phyloP scores from a whole-genome alignment of 2,113 vertebrate species.

The Perca schrenkii region DNA sequence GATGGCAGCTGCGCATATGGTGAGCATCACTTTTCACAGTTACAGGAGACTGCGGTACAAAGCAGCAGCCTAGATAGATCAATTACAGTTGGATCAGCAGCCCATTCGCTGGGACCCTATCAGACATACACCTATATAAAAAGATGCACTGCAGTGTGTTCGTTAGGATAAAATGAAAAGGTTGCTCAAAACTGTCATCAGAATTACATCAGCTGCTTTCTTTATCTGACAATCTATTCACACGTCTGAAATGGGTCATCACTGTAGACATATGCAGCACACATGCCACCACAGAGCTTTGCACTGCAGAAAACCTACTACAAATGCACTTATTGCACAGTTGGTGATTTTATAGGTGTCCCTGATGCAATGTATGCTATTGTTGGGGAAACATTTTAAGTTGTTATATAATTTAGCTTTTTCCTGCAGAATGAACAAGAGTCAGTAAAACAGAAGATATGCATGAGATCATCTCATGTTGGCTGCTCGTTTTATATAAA shows the following conservation, averaged over 20 bases:
- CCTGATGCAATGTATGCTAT: conserved; percentile 50
- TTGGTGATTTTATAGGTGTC: conserved; percentile 28
- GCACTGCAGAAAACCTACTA: conserved; percentile 8
- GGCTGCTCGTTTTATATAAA: conserved; percentile 25
- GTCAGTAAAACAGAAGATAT: conserved; percentile 12
- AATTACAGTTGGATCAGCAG: conserved; percentile 43
- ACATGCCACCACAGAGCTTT: conserved; percentile 26
- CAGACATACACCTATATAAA: background rate
- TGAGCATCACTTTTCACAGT: conserved; percentile 51
- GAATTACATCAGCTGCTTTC: conserved; percentile 7
- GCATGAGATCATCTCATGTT: conserved; percentile 22
- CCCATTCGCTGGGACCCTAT: conserved; percentile 15
- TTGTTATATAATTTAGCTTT: conserved; percentile 46
- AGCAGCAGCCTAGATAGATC: conserved; percentile 54
- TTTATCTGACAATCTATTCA: conserved; percentile 8
- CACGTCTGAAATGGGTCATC: background rate
- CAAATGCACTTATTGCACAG: conserved; percentile 25
- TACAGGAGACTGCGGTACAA: conserved; percentile 45
- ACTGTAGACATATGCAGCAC: background rate
- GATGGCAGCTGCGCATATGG: conserved; percentile 54
- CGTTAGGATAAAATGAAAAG: conserved; percentile 4
- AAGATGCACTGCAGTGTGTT: background rate
- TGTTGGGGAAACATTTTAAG: conserved; percentile 59
- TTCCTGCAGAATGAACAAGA: conserved; percentile 34
- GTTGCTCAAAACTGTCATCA: background rate